Evolutionary conservation across 2,113 vertebrate species (phyloP), one percentile per base, ranked within the genome.

Genomic region (Neodontobutis hainanensis): DNA sequence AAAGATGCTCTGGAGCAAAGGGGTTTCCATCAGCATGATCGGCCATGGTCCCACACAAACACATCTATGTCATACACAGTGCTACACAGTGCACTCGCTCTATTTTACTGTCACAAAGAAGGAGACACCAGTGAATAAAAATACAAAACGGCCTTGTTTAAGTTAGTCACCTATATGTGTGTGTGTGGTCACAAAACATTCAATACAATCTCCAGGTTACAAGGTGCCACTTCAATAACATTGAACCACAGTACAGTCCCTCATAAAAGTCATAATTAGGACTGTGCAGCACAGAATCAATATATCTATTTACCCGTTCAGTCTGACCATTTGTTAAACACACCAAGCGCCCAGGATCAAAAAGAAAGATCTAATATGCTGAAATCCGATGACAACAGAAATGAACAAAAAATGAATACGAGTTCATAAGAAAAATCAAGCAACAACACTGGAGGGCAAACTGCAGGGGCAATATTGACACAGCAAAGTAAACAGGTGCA

Each of bases 401-500:
- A 15, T 36, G 62, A 62, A 61, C 19, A 59, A 38, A 53, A 51
- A 6, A 8, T 19, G 19, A 34, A 65, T 46, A 52, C 27, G 60
- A 73, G 76, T 71, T 70, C 38, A 62, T 70, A 47, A 75, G 32
- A 42, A 68, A 66, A 70, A 68, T 44, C 42, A 65, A 76, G 70
- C 81, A 66, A 7, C 50, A 61, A 61, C 49, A 56, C 68, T 63
- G 51, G 62, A 69, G 55, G 55, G 53, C 43, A 83, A 70, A 79
- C 61, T 73, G 58, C 44, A 53, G 44, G 34, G 70, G 61, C 52
- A 77, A 74, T 84, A 83, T 82, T 83, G 76, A 84, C 85, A 82
- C 69, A 84, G 63, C 77, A 85, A 75, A 81, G 75, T 74, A 87
- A 89, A 84, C 70, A 77, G 42, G 70, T 80, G 80, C 77, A 83